Evolutionary conservation across 2,797 vertebrate species (phyloP).

Genomic region (Mallotus villosus): DNA sequence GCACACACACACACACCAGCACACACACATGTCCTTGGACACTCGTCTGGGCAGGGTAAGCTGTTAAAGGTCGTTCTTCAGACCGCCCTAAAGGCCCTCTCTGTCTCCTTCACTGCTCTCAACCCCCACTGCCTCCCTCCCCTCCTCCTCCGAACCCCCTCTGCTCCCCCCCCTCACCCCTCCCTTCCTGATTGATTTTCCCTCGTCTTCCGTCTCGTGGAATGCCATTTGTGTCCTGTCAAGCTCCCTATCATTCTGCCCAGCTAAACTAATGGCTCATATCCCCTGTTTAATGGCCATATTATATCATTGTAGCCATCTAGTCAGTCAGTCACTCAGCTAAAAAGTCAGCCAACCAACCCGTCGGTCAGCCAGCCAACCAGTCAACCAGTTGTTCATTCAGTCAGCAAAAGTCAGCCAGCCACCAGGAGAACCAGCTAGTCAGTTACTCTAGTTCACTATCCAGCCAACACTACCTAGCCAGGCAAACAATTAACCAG

Average conservation of each 20-base stretch:
- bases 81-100: conserved; percentile 40
- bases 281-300: conserved; percentile 69
- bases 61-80: conserved; percentile 37
- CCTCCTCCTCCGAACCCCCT: not conserved
- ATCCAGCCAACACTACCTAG: too few relatives aligned
- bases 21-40: conserved; percentile 15
- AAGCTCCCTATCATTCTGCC: conserved; percentile 52
- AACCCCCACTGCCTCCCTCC: too few relatives aligned
- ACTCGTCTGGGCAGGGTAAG: not conserved
- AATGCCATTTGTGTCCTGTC: conserved; percentile 67
- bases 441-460: too few relatives aligned
- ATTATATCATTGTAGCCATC: conserved; percentile 58
- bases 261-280: conserved; percentile 70
- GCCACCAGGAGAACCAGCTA: too few relatives aligned
- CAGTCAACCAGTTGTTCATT: too few relatives aligned
- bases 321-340: too few relatives aligned
- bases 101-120: not conserved
- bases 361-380: too few relatives aligned
- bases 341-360: too few relatives aligned
- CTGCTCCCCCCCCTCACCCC: conserved; percentile 13
- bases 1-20: conserved; percentile 18
- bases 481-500: too few relatives aligned
- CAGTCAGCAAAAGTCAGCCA: too few relatives aligned
- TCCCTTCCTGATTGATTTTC: conserved; percentile 56
- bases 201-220: conserved; percentile 40